Conservation (phyloP, 2,888 invertebrate species). For the Gonocerus acuteangulatus region DNA sequence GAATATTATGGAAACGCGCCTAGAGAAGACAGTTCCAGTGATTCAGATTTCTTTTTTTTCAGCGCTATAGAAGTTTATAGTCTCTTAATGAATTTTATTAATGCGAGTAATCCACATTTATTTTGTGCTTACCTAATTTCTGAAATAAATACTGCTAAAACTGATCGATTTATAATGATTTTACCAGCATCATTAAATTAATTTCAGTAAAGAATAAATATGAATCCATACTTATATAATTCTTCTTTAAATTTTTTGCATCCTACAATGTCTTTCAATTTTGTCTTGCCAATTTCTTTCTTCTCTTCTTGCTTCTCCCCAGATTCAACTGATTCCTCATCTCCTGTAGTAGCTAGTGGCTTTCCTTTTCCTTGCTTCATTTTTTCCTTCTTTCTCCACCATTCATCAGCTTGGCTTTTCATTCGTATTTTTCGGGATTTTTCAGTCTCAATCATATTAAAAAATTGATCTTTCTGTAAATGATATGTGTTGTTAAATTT, state of each 20-base stretch:
- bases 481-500: no score
- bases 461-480: constrained; percentile 20
- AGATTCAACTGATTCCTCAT: constrained; percentile 25
- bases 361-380: constrained; percentile 24
- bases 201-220: not conserved
- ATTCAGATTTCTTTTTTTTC: no score
- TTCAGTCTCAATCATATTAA: constrained; percentile 18
- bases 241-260: constrained; percentile 33
- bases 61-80: no score
- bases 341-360: not conserved
- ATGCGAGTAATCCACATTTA: no score
- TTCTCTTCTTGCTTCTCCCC: constrained; percentile 21
- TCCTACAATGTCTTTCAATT: constrained; percentile 20
- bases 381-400: not conserved
- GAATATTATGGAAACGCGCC: no score
- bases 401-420: not conserved
- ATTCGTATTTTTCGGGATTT: not conserved
- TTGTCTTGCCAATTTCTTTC: constrained; percentile 23
- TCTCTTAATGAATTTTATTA: no score
- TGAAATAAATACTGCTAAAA: no score
- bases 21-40: no score
- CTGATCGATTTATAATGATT: no score
- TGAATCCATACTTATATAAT: constrained; percentile 30
- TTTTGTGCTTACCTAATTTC: no score
- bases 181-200: no score